Evolutionary conservation across 2,113 vertebrate genomes (phyloP).

Genomic region (Periophthalmus modestus): DNA sequence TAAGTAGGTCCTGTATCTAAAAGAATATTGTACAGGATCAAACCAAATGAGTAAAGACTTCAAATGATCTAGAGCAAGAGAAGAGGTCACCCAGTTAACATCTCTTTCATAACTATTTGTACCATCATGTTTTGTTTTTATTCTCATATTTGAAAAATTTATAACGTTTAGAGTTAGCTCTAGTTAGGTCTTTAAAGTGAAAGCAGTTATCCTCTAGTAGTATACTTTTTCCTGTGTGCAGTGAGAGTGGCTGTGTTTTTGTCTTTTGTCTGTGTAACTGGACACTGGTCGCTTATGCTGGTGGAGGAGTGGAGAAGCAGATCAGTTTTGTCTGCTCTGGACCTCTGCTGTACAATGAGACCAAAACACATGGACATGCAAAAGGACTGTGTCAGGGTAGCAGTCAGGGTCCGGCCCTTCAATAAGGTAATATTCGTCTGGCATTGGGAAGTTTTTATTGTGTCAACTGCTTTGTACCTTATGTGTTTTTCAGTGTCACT

Average conservation of each 20-base stretch:
- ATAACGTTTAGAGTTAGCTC: neutral
- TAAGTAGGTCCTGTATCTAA: neutral
- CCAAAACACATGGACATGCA: constrained; percentile 63
- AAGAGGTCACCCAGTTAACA: neutral
- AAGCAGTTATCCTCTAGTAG: neutral
- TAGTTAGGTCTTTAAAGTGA: neutral
- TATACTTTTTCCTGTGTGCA: neutral
- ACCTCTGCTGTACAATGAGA: constrained; percentile 44
- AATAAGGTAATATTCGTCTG: constrained; percentile 78
- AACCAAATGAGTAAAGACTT: neutral
- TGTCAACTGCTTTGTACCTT: neutral
- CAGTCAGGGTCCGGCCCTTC: constrained; percentile 81
- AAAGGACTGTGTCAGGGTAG: constrained; percentile 81
- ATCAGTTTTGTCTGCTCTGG: constrained; percentile 26
- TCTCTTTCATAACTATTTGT: too few species aligned
- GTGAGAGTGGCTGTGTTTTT: neutral
- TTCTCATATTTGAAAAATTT: too few species aligned
- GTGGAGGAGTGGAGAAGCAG: constrained; percentile 5
- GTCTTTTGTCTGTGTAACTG: constrained; percentile 47
- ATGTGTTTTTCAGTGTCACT: neutral
- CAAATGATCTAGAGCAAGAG: neutral
- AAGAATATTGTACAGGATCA: neutral
- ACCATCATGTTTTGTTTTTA: neutral
- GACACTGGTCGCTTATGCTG: constrained; percentile 23
- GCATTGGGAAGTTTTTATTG: neutral